A percentile compares a stretch with the other conserved stretches of the same genome.
Conservation (phyloP, 2,113 vertebrate genomes). For the Garra rufa region DNA sequence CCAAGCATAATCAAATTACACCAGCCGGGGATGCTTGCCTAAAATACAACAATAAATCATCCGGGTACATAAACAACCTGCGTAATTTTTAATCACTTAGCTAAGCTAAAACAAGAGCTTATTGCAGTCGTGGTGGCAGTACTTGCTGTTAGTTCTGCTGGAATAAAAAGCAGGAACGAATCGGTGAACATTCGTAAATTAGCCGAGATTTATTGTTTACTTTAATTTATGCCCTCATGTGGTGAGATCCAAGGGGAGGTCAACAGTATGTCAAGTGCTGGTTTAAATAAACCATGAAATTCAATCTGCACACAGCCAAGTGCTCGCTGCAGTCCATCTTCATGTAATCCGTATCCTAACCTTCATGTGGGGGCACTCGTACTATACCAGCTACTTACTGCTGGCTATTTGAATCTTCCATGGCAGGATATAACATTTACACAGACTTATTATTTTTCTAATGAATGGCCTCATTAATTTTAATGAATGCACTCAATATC, state of each 20-base stretch:
- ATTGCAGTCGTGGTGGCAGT: background rate
- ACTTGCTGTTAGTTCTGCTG: background rate
- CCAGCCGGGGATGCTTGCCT: constrained; percentile 11
- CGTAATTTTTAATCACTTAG: constrained; percentile 21
- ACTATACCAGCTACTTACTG: background rate
- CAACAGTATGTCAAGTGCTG: constrained; percentile 27
- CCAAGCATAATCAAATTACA: constrained; percentile 36
- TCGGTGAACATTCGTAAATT: constrained; percentile 31
- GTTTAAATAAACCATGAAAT: constrained; percentile 45
- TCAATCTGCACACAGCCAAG: constrained; percentile 26
- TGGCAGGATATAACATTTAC: constrained; percentile 23
- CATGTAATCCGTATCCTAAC: background rate
- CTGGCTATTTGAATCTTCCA: background rate
- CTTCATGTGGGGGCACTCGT: background rate
- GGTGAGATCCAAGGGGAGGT: constrained; percentile 30
- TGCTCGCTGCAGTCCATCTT: constrained; percentile 9
- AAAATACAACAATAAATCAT: constrained; percentile 38
- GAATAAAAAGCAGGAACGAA: constrained; percentile 20
- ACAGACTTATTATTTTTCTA: constrained; percentile 44
- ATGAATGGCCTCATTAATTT: constrained; percentile 58
- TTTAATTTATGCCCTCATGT: constrained; percentile 7
- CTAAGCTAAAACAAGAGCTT: constrained; percentile 30
- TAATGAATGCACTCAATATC: constrained; percentile 48
- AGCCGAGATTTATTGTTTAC: constrained; percentile 30
- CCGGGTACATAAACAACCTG: constrained; percentile 27